Evolutionary conservation across 2,113 vertebrate genomes (phyloP).

Genomic region (Salvelinus fontinalis): DNA sequence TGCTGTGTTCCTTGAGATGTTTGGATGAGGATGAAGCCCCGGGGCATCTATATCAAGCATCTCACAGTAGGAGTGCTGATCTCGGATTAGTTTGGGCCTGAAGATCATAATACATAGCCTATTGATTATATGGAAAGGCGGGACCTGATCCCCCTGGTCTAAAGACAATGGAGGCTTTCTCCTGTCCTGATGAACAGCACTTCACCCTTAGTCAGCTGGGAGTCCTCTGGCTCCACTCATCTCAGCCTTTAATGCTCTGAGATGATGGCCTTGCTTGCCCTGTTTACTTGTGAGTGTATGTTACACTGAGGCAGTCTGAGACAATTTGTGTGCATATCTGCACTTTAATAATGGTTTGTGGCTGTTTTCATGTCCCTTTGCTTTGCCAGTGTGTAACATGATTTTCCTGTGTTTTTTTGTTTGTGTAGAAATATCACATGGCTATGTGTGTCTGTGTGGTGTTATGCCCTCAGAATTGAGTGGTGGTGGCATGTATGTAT

Average conservation of each 20-base stretch:
- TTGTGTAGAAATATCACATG: not conserved
- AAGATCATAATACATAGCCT: too few species aligned
- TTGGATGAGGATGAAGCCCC: too few species aligned
- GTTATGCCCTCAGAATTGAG: not conserved
- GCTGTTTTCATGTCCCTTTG: not conserved
- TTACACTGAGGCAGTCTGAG: not conserved
- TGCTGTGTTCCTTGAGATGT: too few species aligned
- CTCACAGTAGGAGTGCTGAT: too few species aligned
- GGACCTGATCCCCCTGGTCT: not conserved
- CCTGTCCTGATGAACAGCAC: not conserved
- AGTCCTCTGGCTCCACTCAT: not conserved
- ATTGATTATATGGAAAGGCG: too few species aligned
- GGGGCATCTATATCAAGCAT: too few species aligned
- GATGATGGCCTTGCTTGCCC: not conserved
- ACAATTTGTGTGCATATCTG: not conserved
- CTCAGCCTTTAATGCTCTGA: not conserved
- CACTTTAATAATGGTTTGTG: not conserved
- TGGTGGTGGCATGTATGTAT: too few species aligned
- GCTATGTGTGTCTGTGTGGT: not conserved
- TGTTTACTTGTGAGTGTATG: not conserved
- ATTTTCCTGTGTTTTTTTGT: not conserved
- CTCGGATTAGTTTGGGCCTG: too few species aligned
- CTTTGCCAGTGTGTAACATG: not conserved
- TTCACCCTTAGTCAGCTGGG: constrained; percentile 11
- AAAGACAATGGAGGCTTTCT: constrained; percentile 11